These are phyloP conservation scores for Aeoliscus strigatus DNA, from an alignment of 2,797 vertebrate genomes.

Conservation along the genomic window DNA sequence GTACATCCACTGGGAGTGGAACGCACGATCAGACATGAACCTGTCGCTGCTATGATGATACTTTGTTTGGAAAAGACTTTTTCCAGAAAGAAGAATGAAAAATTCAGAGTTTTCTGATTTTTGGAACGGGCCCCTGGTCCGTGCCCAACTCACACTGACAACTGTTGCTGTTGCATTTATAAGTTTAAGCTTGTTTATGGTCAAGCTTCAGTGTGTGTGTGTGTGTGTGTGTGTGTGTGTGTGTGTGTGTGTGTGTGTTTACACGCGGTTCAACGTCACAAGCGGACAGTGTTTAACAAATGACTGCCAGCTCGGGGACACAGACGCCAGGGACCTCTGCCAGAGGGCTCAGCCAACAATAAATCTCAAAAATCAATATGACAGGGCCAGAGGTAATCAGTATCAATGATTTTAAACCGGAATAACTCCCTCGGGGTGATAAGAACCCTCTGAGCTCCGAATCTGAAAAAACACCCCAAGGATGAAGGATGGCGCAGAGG, in stretches of 20 bases:
- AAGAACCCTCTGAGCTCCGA: conserved; percentile 50
- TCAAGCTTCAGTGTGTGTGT: too few relatives aligned
- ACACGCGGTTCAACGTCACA: conserved; percentile 42
- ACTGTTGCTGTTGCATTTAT: too few relatives aligned
- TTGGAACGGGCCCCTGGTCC: too few relatives aligned
- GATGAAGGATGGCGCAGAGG: conserved; percentile 52
- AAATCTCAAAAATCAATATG: conserved; percentile 79
- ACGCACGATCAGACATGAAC: too few relatives aligned
- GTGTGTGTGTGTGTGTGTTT: conserved; percentile 17
- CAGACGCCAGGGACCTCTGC: conserved; percentile 59
- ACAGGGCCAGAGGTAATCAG: conserved; percentile 72
- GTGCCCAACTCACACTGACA: too few relatives aligned
- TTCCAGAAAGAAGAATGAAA: too few relatives aligned
- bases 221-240: too few relatives aligned
- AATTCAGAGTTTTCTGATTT: too few relatives aligned
- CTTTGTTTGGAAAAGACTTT: too few relatives aligned
- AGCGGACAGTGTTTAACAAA: conserved; percentile 68
- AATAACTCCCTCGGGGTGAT: conserved; percentile 60
- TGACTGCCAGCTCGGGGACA: conserved; percentile 63
- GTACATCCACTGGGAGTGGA: too few relatives aligned
- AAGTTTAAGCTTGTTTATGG: too few relatives aligned
- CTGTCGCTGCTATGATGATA: too few relatives aligned
- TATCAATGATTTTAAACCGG: conserved; percentile 76
- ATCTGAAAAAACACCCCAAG: conserved; percentile 58
- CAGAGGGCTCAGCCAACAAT: conserved; percentile 58